phyloP scores from a whole-genome alignment of 2,888 invertebrate species.

The Limnephilus lunatus region DNA sequence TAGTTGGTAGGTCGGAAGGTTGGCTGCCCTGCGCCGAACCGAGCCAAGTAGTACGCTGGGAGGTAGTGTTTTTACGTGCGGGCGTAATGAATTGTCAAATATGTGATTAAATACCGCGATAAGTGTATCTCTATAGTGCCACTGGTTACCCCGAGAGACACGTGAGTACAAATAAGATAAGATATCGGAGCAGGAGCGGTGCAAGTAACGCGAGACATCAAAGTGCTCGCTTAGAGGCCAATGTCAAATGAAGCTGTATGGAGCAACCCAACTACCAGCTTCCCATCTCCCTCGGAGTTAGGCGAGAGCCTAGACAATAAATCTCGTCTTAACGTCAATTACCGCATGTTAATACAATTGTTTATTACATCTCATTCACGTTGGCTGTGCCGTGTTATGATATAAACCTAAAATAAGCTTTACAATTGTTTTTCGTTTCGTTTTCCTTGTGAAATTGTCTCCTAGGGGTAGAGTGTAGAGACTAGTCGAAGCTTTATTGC shows the following conservation, averaged over 20 bases:
- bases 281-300: background rate
- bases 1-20: background rate
- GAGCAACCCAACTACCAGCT: background rate
- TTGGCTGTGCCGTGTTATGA: background rate
- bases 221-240: slow-evolving; percentile 14
- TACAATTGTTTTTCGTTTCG: background rate
- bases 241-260: slow-evolving; percentile 38
- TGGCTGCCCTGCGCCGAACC: slow-evolving; percentile 44
- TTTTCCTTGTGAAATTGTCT: background rate
- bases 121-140: slow-evolving; percentile 54
- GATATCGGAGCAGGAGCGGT: background rate
- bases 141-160: slow-evolving; percentile 38
- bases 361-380: background rate
- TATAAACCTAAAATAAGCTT: background rate
- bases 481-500: background rate
- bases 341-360: background rate
- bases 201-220: background rate
- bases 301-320: background rate
- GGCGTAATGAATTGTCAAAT: slow-evolving; percentile 55
- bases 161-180: slow-evolving; percentile 45
- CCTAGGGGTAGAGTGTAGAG: background rate
- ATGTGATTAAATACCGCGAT: slow-evolving; percentile 54
- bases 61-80: slow-evolving; percentile 54
- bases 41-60: slow-evolving; percentile 36
- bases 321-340: background rate